These are phyloP conservation scores for Mormyrops boulengeri DNA, from an alignment of 2,797 vertebrate genomes.

Conservation along the genomic window DNA sequence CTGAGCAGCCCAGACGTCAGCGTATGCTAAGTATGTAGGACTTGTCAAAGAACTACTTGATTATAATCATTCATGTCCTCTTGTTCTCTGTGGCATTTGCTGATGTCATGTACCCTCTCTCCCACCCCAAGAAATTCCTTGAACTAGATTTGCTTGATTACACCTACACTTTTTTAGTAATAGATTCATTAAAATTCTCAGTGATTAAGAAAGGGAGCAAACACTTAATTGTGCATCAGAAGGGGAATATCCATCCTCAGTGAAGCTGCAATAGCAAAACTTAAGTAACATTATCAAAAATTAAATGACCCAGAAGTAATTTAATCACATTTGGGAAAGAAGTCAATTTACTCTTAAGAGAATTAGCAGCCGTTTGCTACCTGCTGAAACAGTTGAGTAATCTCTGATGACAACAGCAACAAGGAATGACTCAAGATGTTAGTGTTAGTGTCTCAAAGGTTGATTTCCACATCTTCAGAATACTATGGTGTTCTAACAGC, in stretches of 20 bases:
- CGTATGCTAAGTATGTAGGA: background rate
- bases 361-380: background rate
- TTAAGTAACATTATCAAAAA: background rate
- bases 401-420: background rate
- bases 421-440: background rate
- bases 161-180: background rate
- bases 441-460: background rate
- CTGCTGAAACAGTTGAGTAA: background rate
- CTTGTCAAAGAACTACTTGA: background rate
- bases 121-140: slow-evolving; percentile 1
- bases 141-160: background rate
- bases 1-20: background rate
- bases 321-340: background rate
- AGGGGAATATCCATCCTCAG: background rate
- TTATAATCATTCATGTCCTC: slow-evolving; percentile 9
- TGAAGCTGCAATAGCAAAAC: background rate
- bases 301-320: background rate
- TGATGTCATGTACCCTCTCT: background rate
- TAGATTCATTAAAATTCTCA: background rate
- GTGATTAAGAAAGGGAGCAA: slow-evolving; percentile 1
- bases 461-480: background rate
- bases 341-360: background rate
- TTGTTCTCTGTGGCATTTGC: background rate
- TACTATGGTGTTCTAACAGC: background rate
- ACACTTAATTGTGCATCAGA: background rate